A percentile compares a stretch with the other conserved stretches of the same genome.
phyloP scores from a whole-genome alignment of 2,797 vertebrate species.

The Hyperoplus immaculatus region DNA sequence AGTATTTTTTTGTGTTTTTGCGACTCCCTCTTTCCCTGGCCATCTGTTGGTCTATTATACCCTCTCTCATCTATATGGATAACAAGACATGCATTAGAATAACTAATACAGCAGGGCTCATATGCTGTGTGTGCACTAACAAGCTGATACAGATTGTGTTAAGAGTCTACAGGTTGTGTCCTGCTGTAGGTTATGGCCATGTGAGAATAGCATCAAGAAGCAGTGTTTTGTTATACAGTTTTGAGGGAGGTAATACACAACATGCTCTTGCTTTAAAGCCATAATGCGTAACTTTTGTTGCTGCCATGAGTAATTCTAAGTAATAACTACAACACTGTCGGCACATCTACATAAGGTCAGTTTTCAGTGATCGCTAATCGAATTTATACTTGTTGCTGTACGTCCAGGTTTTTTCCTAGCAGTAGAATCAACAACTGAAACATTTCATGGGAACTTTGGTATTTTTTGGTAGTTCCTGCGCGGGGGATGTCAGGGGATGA shows the following conservation, averaged over 20 bases:
- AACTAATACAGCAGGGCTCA: slow-evolving; percentile 73
- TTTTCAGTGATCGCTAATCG: too few species aligned
- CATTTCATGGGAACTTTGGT: too few species aligned
- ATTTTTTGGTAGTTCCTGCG: too few species aligned
- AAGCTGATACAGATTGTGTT: slow-evolving; percentile 66
- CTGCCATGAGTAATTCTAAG: too few species aligned
- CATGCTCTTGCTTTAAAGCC: neutral
- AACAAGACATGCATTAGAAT: slow-evolving; percentile 78
- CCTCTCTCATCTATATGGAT: slow-evolving; percentile 78
- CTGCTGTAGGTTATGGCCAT: slow-evolving; percentile 46
- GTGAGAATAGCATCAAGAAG: slow-evolving; percentile 14
- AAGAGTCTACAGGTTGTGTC: slow-evolving; percentile 36
- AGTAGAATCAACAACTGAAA: too few species aligned
- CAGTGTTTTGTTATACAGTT: slow-evolving; percentile 32
- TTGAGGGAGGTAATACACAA: neutral
- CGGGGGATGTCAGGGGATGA: too few species aligned
- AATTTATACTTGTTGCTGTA: too few species aligned
- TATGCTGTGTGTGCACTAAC: slow-evolving; percentile 73
- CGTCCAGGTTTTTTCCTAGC: too few species aligned
- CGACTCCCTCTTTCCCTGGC: slow-evolving; percentile 67
- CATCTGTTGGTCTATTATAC: slow-evolving; percentile 74
- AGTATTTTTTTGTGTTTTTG: slow-evolving; percentile 52
- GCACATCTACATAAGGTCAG: too few species aligned
- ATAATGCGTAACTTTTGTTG: too few species aligned
- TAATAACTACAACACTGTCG: too few species aligned